Percentiles rank a stretch among this genome's conserved stretches.
These are phyloP conservation scores for Amphipyra tragopoginis DNA, from an alignment of 2,888 invertebrate genomes.

Conservation along the genomic window DNA sequence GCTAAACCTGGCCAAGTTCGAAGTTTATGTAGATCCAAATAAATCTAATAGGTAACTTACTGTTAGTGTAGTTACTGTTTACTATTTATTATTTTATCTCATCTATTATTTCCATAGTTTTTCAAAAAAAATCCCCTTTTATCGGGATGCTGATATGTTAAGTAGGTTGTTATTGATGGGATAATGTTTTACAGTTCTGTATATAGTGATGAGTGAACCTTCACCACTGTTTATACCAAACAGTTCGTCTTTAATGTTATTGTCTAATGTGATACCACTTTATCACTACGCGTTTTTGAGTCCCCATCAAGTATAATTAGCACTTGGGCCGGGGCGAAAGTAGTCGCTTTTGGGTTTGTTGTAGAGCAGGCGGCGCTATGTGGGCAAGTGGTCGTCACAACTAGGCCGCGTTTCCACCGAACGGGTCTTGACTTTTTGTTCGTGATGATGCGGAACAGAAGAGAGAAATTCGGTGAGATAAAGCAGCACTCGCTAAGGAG, in stretches of 20 bases:
- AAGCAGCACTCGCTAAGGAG: slow-evolving; percentile 85
- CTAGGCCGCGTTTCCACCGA: slow-evolving; percentile 85
- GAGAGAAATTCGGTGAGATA: slow-evolving; percentile 88
- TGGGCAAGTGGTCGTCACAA: slow-evolving; percentile 72
- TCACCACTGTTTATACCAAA: slow-evolving; percentile 7
- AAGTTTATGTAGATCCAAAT: too few relatives aligned
- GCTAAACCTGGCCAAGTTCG: too few relatives aligned
- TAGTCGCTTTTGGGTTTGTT: slow-evolving; percentile 64
- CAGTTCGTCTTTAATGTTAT: slow-evolving; percentile 53
- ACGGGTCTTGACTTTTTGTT: slow-evolving; percentile 88
- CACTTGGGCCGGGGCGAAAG: slow-evolving; percentile 68
- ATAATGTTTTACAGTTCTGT: slow-evolving; percentile 17
- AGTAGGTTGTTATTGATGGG: not conserved
- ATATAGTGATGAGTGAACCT: slow-evolving; percentile 23
- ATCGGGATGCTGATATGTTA: not conserved
- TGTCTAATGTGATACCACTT: slow-evolving; percentile 56
- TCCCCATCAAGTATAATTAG: slow-evolving; percentile 70
- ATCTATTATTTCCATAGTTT: too few relatives aligned
- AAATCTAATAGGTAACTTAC: too few relatives aligned
- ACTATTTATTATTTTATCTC: too few relatives aligned
- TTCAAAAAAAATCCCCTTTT: too few relatives aligned
- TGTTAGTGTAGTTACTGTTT: too few relatives aligned
- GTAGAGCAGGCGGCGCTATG: slow-evolving; percentile 65
- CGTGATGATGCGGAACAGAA: slow-evolving; percentile 87
- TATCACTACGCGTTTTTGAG: slow-evolving; percentile 63